phyloP scores from a whole-genome alignment of 2,797 vertebrate species.

The Coregonus ussuriensis region DNA sequence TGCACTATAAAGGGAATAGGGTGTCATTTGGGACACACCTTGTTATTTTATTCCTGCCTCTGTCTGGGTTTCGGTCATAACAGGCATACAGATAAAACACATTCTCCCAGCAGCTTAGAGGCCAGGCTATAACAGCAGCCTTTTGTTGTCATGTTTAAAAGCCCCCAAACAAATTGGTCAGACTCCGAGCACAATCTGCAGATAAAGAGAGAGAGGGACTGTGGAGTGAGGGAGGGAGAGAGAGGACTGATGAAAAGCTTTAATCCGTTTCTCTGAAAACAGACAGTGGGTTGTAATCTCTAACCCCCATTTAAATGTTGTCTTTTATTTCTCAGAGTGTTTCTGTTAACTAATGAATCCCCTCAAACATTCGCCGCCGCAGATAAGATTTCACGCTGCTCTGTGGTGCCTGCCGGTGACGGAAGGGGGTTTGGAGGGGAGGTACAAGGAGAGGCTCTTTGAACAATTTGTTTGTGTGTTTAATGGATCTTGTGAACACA shows the following conservation, averaged over 20 bases:
- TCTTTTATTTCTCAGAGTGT: constrained; percentile 52
- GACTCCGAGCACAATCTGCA: constrained; percentile 61
- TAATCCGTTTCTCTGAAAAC: constrained; percentile 69
- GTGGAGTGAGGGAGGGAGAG: constrained; percentile 40
- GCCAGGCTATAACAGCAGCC: constrained; percentile 47
- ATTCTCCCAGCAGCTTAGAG: constrained; percentile 61
- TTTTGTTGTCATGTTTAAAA: constrained; percentile 57
- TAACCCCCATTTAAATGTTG: constrained; percentile 59
- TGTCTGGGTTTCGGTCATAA: constrained; percentile 18
- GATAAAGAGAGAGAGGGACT: constrained; percentile 63
- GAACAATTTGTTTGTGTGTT: constrained; percentile 3
- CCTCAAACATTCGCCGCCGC: constrained; percentile 58
- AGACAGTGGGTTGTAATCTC: constrained; percentile 65
- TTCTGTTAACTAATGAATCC: constrained; percentile 66
- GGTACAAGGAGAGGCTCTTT: constrained; percentile 3
- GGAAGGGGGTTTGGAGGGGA: constrained; percentile 5
- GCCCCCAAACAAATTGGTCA: constrained; percentile 65
- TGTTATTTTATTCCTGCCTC: neutral
- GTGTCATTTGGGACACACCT: neutral
- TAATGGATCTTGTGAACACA: neutral
- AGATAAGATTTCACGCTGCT: constrained; percentile 53
- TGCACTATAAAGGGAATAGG: neutral
- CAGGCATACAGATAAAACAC: constrained; percentile 31
- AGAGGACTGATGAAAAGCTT: constrained; percentile 37
- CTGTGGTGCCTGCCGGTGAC: constrained; percentile 29